These are phyloP conservation scores for Cephalopterus ornatus DNA, from an alignment of 2,113 vertebrate genomes.

Conservation along the genomic window DNA sequence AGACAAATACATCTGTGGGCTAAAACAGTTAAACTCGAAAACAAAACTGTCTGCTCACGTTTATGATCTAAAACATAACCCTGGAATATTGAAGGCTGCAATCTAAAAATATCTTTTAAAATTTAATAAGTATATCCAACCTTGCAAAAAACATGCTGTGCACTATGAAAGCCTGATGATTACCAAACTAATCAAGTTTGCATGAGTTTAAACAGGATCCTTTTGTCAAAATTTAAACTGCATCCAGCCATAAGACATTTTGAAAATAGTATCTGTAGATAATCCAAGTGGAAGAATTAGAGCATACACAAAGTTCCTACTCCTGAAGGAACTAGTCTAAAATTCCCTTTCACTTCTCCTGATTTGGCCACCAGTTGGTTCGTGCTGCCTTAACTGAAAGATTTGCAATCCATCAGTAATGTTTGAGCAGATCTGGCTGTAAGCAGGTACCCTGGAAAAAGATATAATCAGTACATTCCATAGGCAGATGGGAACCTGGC, in stretches of 20 bases:
- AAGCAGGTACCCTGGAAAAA: background rate
- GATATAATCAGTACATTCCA: background rate
- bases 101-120: conserved; percentile 36
- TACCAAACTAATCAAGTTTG: background rate
- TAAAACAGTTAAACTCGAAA: conserved; percentile 29
- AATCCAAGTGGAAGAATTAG: background rate
- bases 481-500: background rate
- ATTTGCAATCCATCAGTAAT: background rate
- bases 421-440: background rate
- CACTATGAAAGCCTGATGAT: background rate
- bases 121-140: background rate
- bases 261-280: background rate
- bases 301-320: background rate
- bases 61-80: conserved; percentile 5
- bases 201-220: background rate
- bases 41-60: background rate
- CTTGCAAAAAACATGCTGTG: background rate
- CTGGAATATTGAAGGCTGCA: conserved; percentile 11
- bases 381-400: background rate
- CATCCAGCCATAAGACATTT: background rate
- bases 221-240: background rate
- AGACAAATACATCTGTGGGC: background rate
- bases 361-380: background rate
- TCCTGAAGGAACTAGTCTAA: background rate
- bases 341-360: background rate